Evolutionary conservation across 2,888 invertebrate species (phyloP), one percentile per base, ranked within the genome.

Genomic region (Ophion obscuratus): DNA sequence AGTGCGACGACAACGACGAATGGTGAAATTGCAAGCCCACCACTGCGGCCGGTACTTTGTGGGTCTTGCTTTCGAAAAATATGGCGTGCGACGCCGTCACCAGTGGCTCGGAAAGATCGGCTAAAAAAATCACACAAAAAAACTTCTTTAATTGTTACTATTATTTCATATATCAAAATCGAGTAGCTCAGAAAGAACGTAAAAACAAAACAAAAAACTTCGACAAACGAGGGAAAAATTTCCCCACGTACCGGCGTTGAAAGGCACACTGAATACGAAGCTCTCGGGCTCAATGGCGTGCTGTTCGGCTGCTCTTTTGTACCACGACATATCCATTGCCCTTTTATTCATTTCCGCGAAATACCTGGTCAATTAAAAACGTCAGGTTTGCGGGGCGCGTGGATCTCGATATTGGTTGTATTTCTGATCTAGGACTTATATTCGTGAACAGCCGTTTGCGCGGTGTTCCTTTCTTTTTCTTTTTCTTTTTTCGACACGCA

Each of bases 11-110:
- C 88, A 98, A 95, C 0, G 97, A 97, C 7, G 97, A 96, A 92
- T 98, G 96, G 89, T 97, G 97, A 94, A 98, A 98, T 92, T 98
- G 98, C 47, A 98, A 94, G 0, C 98, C 98, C n/a, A 98, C 98
- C 3, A 98, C 98, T 0, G 98, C 98, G 0, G 97, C 98, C 0
- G 98, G 97, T 0, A 98, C 98, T 89, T 97, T 95, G 91, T 98
- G 97, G 0, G 97, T 97, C 88, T 97, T 96, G 85, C 96, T 96
- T 91, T 98, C 97, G 31, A 98, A 96, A 92, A 98, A 98, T 71
- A 98, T 97, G 0, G 98, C 98, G 93, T 98, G 98, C 0, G 98
- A 98, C n/a, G 98, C 98, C 57, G 98, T 97, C 2, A 98, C 97
- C 78, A 97, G 92, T 2, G 97, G 97, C 86, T 94, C 94, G 83